Evolutionary conservation across 1,140 invertebrate genomes (phyloP), one percentile per base, ranked within the genome.

Genomic region (Ostrea denselamellosa): DNA sequence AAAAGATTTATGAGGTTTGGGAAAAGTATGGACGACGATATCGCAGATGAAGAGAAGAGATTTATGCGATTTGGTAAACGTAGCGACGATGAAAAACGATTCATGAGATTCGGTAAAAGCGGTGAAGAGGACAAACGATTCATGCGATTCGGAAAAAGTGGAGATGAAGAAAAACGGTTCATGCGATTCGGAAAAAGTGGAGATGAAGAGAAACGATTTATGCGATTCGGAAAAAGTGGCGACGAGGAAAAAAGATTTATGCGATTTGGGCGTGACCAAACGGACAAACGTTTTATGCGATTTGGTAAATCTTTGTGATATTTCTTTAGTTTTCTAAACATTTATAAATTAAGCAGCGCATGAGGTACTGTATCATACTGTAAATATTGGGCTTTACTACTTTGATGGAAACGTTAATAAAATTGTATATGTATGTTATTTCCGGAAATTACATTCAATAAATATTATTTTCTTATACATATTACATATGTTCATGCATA

Each of bases 51-150:
- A 3, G 91, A 92, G 58, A 92, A 93, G 65, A 86, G 91, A 19
- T 93, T 93, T 85, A 91, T 93, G 88, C 83, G 93, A 58, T 93
- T 93, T 87, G 93, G 92, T 22, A 89, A 89, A 85, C 56, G 62
- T 34, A 68, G 83, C 52, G 68, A 68, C 52, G 19, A 87, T 3
- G 90, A 91, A 8, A 93, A 93, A 87, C 65, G 92, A 19, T 93
- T 92, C 82, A 92, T 93, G 90, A 62, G 92, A 82, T 93, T 93
- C 81, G 93, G 93, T 8, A 86, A 89, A 88, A 83, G 54, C 19
- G 81, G n/a, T 44, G 86, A 83, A 17, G n/a, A 34, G 53, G 65
- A 90, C 12, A 93, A 93, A 58, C 53, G 92, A 54, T 93, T 92
- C 87, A 93, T 93, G 92, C 77, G 91, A 56, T 93, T 93, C 77